A percentile compares a stretch with the other conserved stretches of the same genome.
These are phyloP conservation scores for Tragelaphus scriptus DNA, from an alignment of 2,113 vertebrate species.

Conservation along the genomic window DNA sequence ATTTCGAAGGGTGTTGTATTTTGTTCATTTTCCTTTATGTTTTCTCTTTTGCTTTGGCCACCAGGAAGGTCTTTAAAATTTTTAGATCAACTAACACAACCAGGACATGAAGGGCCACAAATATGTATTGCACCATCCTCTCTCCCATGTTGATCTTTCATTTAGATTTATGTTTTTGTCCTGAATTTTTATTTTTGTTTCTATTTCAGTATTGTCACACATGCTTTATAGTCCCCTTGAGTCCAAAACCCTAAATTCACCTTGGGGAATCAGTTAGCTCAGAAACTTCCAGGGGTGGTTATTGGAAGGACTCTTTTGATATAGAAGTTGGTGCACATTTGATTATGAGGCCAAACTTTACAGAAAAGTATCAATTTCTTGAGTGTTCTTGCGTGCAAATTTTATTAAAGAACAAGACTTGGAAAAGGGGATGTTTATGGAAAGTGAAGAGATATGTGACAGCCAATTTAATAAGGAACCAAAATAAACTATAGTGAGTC, in stretches of 20 bases:
- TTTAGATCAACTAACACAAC: background rate
- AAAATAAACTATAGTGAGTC: constrained; percentile 32
- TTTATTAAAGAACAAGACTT: constrained; percentile 40
- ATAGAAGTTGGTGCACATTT: background rate
- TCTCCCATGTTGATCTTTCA: background rate
- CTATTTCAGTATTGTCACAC: background rate
- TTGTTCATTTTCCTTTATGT: background rate
- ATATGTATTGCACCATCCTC: background rate
- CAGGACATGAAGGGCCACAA: background rate
- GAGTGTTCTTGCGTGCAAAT: background rate
- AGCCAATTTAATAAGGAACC: constrained; percentile 36
- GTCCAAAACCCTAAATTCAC: background rate
- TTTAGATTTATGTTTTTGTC: background rate
- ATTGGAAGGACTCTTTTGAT: background rate
- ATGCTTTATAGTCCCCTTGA: constrained; percentile 1
- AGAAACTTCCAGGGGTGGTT: background rate
- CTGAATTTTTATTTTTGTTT: background rate
- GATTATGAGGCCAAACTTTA: background rate
- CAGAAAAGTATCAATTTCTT: background rate
- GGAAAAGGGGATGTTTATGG: constrained; percentile 29
- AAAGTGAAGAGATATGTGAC: constrained; percentile 39
- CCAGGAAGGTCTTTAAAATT: background rate
- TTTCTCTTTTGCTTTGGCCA: background rate
- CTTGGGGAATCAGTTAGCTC: background rate
- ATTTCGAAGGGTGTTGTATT: background rate